Evolutionary conservation across 2,888 invertebrate species (phyloP).

Genomic region (Protophormia terraenovae): DNA sequence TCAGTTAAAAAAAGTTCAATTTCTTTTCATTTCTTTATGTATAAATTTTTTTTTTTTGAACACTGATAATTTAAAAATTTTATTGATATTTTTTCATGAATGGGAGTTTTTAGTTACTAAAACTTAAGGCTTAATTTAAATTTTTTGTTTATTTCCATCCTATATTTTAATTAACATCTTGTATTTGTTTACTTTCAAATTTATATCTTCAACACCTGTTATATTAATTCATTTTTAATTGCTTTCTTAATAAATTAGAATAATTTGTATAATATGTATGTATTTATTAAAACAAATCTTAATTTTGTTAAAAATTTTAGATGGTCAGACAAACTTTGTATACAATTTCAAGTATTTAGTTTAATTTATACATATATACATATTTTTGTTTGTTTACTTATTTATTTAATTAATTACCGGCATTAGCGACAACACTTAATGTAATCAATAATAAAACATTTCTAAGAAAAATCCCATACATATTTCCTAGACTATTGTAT

Average conservation of each 20-base stretch:
- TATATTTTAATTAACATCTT: not conserved
- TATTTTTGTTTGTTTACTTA: slow-evolving; percentile 20
- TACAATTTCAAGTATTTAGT: not conserved
- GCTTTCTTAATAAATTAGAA: not conserved
- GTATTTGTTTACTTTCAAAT: not conserved
- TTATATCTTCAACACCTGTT: not conserved
- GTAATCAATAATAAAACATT: slow-evolving; percentile 47
- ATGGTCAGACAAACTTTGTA: slow-evolving; percentile 10
- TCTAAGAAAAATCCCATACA: slow-evolving; percentile 51
- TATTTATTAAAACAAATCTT: not conserved
- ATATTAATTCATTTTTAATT: not conserved
- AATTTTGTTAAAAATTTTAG: not conserved
- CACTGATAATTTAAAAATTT: not conserved
- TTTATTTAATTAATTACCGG: slow-evolving; percentile 55
- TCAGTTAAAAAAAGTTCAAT: not conserved
- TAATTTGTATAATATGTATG: not conserved
- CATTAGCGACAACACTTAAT: slow-evolving; percentile 53
- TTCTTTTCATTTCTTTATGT: not conserved
- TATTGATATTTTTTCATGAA: not conserved
- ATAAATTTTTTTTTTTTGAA: not conserved
- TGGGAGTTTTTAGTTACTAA: not conserved
- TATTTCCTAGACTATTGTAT: slow-evolving; percentile 5
- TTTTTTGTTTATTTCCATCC: no score
- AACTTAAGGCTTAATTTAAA: not conserved
- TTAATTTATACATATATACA: no score